Percentiles rank a stretch among this genome's conserved stretches.
These are phyloP conservation scores for Copsychus sechellarum DNA, from an alignment of 2,113 vertebrate genomes.

Conservation along the genomic window DNA sequence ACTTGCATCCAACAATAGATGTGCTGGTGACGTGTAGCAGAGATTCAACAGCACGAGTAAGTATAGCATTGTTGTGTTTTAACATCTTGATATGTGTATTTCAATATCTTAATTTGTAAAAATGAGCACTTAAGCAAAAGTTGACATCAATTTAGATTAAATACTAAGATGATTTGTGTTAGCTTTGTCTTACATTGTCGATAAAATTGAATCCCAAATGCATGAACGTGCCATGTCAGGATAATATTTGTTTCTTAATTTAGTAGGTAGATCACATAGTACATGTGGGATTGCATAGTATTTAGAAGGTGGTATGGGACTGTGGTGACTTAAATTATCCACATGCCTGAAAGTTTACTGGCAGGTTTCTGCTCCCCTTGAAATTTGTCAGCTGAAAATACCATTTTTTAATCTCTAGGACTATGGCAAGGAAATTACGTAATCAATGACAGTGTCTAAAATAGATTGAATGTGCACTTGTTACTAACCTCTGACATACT, in stretches of 20 bases:
- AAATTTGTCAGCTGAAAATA: neutral
- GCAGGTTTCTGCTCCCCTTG: neutral
- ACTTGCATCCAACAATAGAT: constrained; percentile 95
- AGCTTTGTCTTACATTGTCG: neutral
- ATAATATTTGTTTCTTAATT: neutral
- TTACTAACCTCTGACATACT: neutral
- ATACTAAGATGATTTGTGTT: neutral
- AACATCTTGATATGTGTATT: neutral
- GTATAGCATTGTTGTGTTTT: neutral
- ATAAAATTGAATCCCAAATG: neutral
- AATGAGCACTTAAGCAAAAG: neutral
- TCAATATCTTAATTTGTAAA: neutral
- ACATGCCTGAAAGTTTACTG: neutral
- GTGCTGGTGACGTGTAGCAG: constrained; percentile 95
- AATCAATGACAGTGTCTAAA: neutral
- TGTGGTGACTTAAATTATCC: neutral
- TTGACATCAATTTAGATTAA: neutral
- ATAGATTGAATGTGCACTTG: neutral
- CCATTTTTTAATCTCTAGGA: neutral
- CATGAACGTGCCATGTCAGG: neutral
- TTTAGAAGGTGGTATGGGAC: neutral
- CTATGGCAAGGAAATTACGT: neutral
- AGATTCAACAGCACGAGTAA: constrained; percentile 93
- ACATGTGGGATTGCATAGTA: neutral
- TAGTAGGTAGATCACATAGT: neutral